phyloP scores from a whole-genome alignment of 2,797 vertebrate species.

The Xiphophorus birchmanni region DNA sequence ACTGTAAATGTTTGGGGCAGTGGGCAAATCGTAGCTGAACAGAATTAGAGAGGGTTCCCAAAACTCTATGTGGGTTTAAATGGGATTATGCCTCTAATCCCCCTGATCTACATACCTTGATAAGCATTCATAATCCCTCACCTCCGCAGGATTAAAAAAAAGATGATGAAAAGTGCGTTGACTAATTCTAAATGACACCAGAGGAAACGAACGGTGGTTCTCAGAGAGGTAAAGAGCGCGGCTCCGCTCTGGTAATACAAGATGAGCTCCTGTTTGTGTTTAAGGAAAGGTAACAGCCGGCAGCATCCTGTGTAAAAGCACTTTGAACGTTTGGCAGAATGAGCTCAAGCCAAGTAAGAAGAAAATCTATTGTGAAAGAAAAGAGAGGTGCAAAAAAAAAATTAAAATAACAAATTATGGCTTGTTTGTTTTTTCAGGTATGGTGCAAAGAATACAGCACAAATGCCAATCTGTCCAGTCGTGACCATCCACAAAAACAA shows the following conservation, averaged over 20 bases:
- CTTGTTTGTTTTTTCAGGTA: slow-evolving; percentile 13
- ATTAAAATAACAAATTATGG: slow-evolving; percentile 21
- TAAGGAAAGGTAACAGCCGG: slow-evolving; percentile 48
- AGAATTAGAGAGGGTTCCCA: slow-evolving; percentile 66
- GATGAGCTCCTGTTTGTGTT: slow-evolving; percentile 41
- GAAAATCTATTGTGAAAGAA: slow-evolving; percentile 9
- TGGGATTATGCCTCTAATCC: slow-evolving; percentile 76
- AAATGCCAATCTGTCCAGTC: not conserved
- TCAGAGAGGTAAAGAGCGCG: slow-evolving; percentile 5
- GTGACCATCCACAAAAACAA: not conserved
- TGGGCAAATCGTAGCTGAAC: slow-evolving; percentile 56
- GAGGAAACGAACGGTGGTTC: slow-evolving; percentile 21
- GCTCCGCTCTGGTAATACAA: slow-evolving; percentile 11
- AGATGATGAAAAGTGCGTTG: slow-evolving; percentile 47
- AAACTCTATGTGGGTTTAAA: slow-evolving; percentile 66
- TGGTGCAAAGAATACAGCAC: no score
- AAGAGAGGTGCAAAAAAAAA: slow-evolving; percentile 26
- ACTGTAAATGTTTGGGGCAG: slow-evolving; percentile 52
- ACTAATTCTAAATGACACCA: slow-evolving; percentile 62
- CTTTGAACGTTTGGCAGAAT: slow-evolving; percentile 56
- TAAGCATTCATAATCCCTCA: slow-evolving; percentile 72
- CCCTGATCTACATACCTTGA: slow-evolving; percentile 71
- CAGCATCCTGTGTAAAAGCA: slow-evolving; percentile 32
- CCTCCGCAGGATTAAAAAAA: slow-evolving; percentile 61
- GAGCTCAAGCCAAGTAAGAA: slow-evolving; percentile 53